A percentile compares a stretch with the other conserved stretches of the same genome.
Evolutionary conservation across 2,888 invertebrate genomes (phyloP).

Genomic region (Ypsolopha sequella): DNA sequence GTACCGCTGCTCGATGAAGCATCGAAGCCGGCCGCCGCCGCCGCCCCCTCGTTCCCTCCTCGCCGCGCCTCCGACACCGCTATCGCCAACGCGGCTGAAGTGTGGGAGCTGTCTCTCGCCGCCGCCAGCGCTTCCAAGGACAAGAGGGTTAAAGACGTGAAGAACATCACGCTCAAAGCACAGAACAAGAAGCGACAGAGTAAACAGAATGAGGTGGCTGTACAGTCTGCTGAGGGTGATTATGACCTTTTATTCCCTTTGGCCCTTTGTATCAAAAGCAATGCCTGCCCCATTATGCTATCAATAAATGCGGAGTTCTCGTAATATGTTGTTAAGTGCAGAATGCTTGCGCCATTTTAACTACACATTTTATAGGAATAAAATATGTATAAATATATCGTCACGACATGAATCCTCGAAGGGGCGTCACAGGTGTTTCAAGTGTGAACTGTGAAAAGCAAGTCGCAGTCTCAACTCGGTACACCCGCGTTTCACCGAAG

Average conservation of each 20-base stretch:
- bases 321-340: too few relatives aligned
- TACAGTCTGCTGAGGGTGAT: constrained; percentile 39
- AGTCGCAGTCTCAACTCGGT: too few relatives aligned
- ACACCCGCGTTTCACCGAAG: too few relatives aligned
- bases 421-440: too few relatives aligned
- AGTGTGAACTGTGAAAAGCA: too few relatives aligned
- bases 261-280: too few relatives aligned
- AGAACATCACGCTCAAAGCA: constrained; percentile 69
- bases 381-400: too few relatives aligned
- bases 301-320: too few relatives aligned
- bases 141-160: constrained; percentile 87
- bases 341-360: too few relatives aligned
- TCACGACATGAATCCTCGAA: too few relatives aligned
- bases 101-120: constrained; percentile 84
- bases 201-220: constrained; percentile 29
- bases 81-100: constrained; percentile 86
- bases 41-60: constrained; percentile 31
- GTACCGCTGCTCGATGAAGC: constrained; percentile 45
- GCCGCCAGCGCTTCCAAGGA: constrained; percentile 91
- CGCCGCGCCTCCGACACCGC: constrained; percentile 80
- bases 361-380: too few relatives aligned
- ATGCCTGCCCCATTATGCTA: too few relatives aligned
- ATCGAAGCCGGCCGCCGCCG: constrained; percentile 20
- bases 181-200: constrained; percentile 38
- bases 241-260: constrained; percentile 4